Evolutionary conservation across 2,113 vertebrate genomes (phyloP), one percentile per base, ranked within the genome.

Genomic region (Sceloporus tristichus): DNA sequence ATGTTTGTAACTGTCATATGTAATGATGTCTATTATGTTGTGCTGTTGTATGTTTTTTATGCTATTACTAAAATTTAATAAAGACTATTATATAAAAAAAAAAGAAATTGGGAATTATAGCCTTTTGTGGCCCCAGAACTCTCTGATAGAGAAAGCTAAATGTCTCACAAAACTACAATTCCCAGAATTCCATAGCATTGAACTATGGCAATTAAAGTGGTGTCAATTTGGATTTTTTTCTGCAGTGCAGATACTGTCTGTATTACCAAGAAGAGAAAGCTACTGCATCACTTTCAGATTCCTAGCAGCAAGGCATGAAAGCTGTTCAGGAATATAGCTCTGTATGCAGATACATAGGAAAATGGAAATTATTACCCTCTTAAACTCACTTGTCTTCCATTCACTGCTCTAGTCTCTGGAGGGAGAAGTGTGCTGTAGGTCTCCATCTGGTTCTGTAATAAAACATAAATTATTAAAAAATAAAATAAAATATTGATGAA

Each of bases 401-500:
- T 91, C 82, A 82, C 75, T 90, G 80, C 70, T 92, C 88, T 91
- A 14, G n/a, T 94, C 94, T 96, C 94, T 90, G 88, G 93, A 96
- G 94, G n/a, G 93, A 94, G 88, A 89, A 92, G 65, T 85, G 40
- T 92, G 83, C 94, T 0, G 42, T 89, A 94, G 91, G 76, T 85
- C 91, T 96, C 94, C 93, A 94, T 95, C 94, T 96, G 94, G 88
- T 94, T 96, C 89, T 94, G 88, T 93, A 95, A 95, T 95, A 95
- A 95, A 94, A 81, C 77, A 95, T 96, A 90, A 96, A 97, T 96
- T 96, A 96, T 97, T 88, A 95, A 97, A 95, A 88, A 86, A 91
- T 92, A 93, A 87, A 80, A 40, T 97, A 94, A 97, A 97, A 96
- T 95, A 96, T 96, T 96, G 92, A 97, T 97, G 94, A 95, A 77